These are phyloP conservation scores for Actinernus sp. DNA, from an alignment of 92 coral and sea anemone genomes.

Conservation along the genomic window DNA sequence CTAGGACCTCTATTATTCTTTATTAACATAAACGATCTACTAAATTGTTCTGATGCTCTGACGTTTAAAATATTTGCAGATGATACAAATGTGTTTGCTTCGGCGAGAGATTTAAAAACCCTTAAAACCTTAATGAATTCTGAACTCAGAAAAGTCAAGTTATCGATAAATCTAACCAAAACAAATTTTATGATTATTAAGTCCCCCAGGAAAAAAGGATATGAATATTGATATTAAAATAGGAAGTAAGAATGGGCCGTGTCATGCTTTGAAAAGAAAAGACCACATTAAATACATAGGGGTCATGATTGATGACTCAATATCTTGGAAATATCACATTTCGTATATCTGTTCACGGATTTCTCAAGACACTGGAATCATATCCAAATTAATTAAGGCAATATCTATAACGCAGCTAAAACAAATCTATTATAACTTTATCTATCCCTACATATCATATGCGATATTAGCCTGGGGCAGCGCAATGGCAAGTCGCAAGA, in stretches of 20 bases:
- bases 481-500: slow-evolving; percentile 50
- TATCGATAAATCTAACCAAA: slow-evolving; percentile 53
- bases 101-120: slow-evolving; percentile 2
- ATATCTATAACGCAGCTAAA: slow-evolving; percentile 20
- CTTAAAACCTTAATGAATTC: slow-evolving; percentile 10
- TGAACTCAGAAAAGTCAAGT: slow-evolving; percentile 54
- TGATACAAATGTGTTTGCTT: slow-evolving; percentile 48
- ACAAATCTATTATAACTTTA: slow-evolving; percentile 47
- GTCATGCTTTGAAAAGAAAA: too few relatives aligned
- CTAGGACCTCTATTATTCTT: slow-evolving; percentile 26
- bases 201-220: too few relatives aligned
- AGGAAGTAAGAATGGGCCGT: too few relatives aligned
- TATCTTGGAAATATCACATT: slow-evolving; percentile 8
- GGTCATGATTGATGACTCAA: too few relatives aligned
- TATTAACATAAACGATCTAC: slow-evolving; percentile 43
- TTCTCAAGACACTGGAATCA: slow-evolving; percentile 51
- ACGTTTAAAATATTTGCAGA: slow-evolving; percentile 51
- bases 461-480: slow-evolving; percentile 62
- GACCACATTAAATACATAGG: slow-evolving; percentile 45
- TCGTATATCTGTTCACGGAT: slow-evolving; percentile 44
- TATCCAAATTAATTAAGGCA: slow-evolving; percentile 33
- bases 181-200: too few relatives aligned
- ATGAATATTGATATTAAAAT: slow-evolving; percentile 26
- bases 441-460: slow-evolving; percentile 57
- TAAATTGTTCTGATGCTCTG: slow-evolving; percentile 35